Evolutionary conservation across 2,888 invertebrate species (phyloP).

Genomic region (Lissocephala sabroskyi): DNA sequence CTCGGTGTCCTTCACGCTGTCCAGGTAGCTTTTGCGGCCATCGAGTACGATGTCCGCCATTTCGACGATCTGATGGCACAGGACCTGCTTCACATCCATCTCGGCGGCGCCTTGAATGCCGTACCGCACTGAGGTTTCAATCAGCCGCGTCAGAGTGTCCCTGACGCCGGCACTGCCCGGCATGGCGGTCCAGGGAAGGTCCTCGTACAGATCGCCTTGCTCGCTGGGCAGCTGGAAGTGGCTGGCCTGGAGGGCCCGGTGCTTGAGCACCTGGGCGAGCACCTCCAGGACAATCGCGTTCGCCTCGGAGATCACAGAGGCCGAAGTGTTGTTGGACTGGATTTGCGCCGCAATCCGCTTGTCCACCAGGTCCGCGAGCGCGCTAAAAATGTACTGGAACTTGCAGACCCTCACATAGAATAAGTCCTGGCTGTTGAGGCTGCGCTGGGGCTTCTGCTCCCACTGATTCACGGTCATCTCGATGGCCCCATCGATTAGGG

Average conservation of each 20-base stretch:
- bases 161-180: constrained; percentile 75
- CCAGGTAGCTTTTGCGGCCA: constrained; percentile 80
- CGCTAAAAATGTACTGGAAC: constrained; percentile 79
- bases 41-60: constrained; percentile 83
- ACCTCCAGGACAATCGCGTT: constrained; percentile 77
- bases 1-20: constrained; percentile 77
- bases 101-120: constrained; percentile 70
- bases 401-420: constrained; percentile 82
- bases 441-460: constrained; percentile 72
- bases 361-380: constrained; percentile 76
- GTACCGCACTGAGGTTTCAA: constrained; percentile 66
- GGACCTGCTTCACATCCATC: constrained; percentile 72
- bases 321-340: constrained; percentile 74
- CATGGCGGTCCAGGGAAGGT: constrained; percentile 84
- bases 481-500: constrained; percentile 76
- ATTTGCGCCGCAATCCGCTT: constrained; percentile 77
- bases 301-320: constrained; percentile 74
- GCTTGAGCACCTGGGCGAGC: constrained; percentile 78
- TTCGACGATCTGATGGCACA: constrained; percentile 81
- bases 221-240: constrained; percentile 73
- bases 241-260: constrained; percentile 76
- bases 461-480: constrained; percentile 73
- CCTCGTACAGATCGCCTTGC: constrained; percentile 74
- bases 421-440: constrained; percentile 80
- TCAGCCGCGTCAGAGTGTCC: constrained; percentile 73